Percentiles rank a stretch among this genome's conserved stretches.
phyloP scores from a whole-genome alignment of 2,888 invertebrate species.

The Leucozona laternaria region DNA sequence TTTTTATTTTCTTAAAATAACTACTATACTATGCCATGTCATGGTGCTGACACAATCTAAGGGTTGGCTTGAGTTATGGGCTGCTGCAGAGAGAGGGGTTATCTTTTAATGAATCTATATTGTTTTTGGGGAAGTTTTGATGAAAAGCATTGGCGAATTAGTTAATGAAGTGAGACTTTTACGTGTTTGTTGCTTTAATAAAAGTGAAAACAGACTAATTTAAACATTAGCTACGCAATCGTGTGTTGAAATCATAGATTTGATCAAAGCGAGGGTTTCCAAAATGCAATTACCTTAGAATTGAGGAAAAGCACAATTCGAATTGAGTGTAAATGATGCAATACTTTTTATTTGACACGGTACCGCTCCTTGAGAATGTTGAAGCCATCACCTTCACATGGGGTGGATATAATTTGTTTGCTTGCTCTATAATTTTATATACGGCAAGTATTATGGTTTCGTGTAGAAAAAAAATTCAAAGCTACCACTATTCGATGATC shows the following conservation, averaged over 20 bases:
- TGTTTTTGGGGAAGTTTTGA: conserved; percentile 18
- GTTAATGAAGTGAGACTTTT: conserved; percentile 47
- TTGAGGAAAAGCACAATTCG: neutral
- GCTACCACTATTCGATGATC: too few relatives aligned
- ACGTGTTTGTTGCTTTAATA: neutral
- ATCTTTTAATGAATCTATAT: conserved; percentile 35
- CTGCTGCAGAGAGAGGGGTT: neutral
- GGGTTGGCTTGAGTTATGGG: conserved; percentile 61
- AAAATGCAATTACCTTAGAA: conserved; percentile 5
- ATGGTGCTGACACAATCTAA: conserved; percentile 47
- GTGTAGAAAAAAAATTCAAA: too few relatives aligned
- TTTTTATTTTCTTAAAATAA: conserved; percentile 42
- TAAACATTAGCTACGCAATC: conserved; percentile 14
- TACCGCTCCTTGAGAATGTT: neutral
- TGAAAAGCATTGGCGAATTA: conserved; percentile 36
- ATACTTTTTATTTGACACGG: neutral
- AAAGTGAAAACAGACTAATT: neutral
- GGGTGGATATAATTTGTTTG: neutral
- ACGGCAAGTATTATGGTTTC: too few relatives aligned
- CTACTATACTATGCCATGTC: neutral
- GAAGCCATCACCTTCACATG: neutral
- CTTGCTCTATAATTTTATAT: too few relatives aligned
- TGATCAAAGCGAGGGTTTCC: neutral
- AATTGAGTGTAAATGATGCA: conserved; percentile 2
- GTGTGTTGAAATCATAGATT: neutral